Conservation (phyloP, 2,888 invertebrate species). For the Tenthredo notha region DNA sequence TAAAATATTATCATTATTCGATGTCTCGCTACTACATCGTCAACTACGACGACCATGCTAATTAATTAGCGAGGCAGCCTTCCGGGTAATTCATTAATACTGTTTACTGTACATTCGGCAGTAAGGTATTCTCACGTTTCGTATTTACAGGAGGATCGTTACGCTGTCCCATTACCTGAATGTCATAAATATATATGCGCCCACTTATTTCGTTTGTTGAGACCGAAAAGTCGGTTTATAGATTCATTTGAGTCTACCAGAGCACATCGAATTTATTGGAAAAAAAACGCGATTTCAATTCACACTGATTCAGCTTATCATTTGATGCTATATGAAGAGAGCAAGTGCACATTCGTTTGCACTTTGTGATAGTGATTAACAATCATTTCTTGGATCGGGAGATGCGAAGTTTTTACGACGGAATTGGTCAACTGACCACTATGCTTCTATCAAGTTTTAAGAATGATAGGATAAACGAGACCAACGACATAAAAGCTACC, state of each 20-base stretch:
- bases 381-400: background rate
- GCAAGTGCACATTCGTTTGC: background rate
- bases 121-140: background rate
- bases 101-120: background rate
- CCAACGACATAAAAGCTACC: background rate
- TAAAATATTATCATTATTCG: slow-evolving; percentile 12
- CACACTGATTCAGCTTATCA: background rate
- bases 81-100: slow-evolving; percentile 9
- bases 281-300: slow-evolving; percentile 24
- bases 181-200: background rate
- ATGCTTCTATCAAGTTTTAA: background rate
- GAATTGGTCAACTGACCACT: background rate
- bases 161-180: background rate
- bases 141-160: background rate
- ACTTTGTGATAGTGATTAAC: background rate
- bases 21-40: background rate
- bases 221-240: background rate
- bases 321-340: background rate
- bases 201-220: slow-evolving; percentile 6
- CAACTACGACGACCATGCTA: background rate
- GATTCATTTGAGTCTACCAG: background rate
- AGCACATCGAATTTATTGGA: slow-evolving; percentile 14
- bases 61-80: background rate
- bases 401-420: background rate
- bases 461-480: background rate